Percentiles rank a stretch among this genome's conserved stretches.
Evolutionary conservation across 2,113 vertebrate genomes (phyloP).

Genomic region (Cryptomyrus ogoouensis): DNA sequence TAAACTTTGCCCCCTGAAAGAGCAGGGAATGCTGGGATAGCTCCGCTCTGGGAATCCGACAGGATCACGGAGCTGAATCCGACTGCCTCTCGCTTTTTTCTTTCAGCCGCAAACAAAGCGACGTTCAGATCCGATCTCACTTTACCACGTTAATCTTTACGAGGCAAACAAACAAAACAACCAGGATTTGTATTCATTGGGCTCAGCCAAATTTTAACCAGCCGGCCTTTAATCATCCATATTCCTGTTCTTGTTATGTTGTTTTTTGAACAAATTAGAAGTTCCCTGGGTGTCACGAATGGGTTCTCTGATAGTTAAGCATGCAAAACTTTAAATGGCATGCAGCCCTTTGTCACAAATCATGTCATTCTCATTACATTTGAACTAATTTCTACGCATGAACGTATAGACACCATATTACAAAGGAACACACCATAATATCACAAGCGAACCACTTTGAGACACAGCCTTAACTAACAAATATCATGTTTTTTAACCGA

Average conservation of each 20-base stretch:
- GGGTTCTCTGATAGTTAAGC: not conserved
- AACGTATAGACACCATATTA: not conserved
- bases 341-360: not conserved
- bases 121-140: slow-evolving; percentile 30
- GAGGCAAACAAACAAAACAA: not conserved
- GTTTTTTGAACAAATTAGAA: not conserved
- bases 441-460: not conserved
- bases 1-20: slow-evolving; percentile 64
- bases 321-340: not conserved
- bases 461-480: not conserved
- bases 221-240: not conserved
- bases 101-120: slow-evolving; percentile 36
- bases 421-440: not conserved
- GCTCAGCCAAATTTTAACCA: not conserved
- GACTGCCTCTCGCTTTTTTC: not conserved
- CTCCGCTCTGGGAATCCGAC: slow-evolving; percentile 52
- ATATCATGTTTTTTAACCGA: not conserved
- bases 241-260: not conserved
- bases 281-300: not conserved
- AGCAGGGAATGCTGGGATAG: slow-evolving; percentile 53
- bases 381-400: not conserved
- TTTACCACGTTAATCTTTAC: slow-evolving; percentile 13
- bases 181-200: not conserved
- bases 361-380: not conserved
- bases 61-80: slow-evolving; percentile 31